A percentile compares a stretch with the other conserved stretches of the same genome.
These are phyloP conservation scores for Lepidothrix coronata DNA, from an alignment of 2,113 vertebrate genomes.

Conservation along the genomic window DNA sequence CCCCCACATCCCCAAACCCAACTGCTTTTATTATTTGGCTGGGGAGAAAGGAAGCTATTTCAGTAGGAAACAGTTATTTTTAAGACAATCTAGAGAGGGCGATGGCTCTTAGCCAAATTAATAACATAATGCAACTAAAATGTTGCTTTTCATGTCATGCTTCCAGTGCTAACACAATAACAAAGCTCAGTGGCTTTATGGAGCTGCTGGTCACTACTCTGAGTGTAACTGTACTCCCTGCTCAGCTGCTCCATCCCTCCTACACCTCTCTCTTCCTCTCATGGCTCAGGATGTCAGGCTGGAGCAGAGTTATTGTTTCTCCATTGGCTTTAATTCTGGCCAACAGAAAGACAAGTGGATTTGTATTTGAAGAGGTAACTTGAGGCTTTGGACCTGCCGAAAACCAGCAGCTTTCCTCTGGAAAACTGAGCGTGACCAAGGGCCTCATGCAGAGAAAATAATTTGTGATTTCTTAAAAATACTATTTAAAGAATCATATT, in stretches of 20 bases:
- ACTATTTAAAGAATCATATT: not conserved
- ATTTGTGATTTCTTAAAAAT: not conserved
- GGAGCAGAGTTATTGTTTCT: not conserved
- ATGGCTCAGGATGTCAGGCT: not conserved
- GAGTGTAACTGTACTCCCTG: not conserved
- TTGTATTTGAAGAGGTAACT: not conserved
- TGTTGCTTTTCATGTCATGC: not conserved
- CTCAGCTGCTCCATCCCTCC: not conserved
- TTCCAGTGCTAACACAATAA: not conserved
- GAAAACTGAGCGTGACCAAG: not conserved
- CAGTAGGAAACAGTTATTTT: not conserved
- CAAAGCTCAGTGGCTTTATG: not conserved
- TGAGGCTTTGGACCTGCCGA: not conserved
- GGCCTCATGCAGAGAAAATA: not conserved
- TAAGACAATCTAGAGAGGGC: not conserved
- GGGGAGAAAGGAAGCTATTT: conserved; percentile 3
- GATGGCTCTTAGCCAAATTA: conserved; percentile 14
- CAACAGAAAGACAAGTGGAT: not conserved
- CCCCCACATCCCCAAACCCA: not conserved
- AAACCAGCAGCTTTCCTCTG: not conserved
- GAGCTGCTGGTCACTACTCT: not conserved
- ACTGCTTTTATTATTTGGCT: not conserved
- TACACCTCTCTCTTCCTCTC: not conserved
- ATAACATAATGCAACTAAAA: conserved; percentile 14
- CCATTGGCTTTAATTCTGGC: not conserved